These are phyloP conservation scores for Emys orbicularis DNA, from an alignment of 2,797 vertebrate genomes.

Conservation along the genomic window DNA sequence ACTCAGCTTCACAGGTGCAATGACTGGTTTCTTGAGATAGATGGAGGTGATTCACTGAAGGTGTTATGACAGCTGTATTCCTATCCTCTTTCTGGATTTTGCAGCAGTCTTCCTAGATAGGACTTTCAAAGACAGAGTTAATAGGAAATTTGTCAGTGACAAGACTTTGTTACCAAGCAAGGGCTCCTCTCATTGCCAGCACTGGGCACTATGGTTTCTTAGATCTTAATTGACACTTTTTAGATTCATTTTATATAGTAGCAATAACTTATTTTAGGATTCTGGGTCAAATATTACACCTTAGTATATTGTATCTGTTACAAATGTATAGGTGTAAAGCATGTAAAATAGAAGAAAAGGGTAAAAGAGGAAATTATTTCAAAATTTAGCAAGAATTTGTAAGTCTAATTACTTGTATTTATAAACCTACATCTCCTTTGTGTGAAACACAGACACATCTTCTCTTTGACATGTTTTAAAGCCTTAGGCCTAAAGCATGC, in stretches of 20 bases:
- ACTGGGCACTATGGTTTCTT: background rate
- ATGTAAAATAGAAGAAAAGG: background rate
- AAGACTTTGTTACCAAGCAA: background rate
- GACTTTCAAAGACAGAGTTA: too few relatives aligned
- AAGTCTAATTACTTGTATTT: background rate
- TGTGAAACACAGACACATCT: background rate
- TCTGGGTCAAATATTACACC: background rate
- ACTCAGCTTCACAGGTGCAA: background rate
- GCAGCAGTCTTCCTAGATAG: background rate
- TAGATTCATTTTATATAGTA: background rate
- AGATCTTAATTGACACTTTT: background rate
- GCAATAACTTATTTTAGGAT: background rate
- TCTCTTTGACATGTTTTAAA: background rate
- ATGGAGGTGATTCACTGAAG: background rate
- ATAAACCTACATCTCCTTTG: background rate
- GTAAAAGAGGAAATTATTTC: background rate
- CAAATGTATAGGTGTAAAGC: too few relatives aligned
- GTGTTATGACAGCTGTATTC: background rate
- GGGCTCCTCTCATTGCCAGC: background rate
- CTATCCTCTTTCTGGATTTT: background rate
- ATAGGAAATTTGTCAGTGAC: background rate
- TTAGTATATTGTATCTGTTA: background rate
- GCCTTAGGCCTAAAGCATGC: background rate
- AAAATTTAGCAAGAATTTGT: background rate
- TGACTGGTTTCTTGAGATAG: background rate